Evolutionary conservation across 1,140 invertebrate genomes (phyloP), one percentile per base, ranked within the genome.

Genomic region (Tribolium madens): DNA sequence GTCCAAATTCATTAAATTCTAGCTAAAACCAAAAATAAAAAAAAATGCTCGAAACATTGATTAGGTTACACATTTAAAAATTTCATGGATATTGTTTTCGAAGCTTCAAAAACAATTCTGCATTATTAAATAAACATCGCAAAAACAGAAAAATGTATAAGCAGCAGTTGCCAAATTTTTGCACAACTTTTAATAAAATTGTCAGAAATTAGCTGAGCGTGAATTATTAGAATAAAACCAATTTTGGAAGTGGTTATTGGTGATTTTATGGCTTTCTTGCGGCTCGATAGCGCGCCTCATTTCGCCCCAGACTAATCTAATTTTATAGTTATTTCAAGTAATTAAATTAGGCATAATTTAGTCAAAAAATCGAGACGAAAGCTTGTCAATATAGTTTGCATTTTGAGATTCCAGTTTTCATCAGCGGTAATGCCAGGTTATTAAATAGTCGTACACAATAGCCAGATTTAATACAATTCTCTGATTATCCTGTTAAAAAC

Each of bases 271-370:
- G 36, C 15, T 13, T 50, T 17, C 13, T 50, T 50, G 21, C 6
- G 12, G 13, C 48, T 50, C 13, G 13, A 50, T 50, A 50, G 14
- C 48, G 48, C 48, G 48, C 13, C 13, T 50, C 48, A 50, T 50
- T 15, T 50, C 48, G 12, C 9, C 6, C 13, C 21, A 26, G 21
- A 26, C 21, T 26, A 26, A 26, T 26, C 21, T 26, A 26, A 26
- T 26, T 26, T 26, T 26, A 26, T 26, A 57, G 52, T 57, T 57
- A 57, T 21, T 57, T 57, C 3, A 18, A 57, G 15, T 57, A 57
- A 57, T 57, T 21, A 57, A 1, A 57, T 52, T 14, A 52, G 17
- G 3, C 13, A 47, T 2, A 47, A 47, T 50, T 50, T 50, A 1
- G 48, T 1, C 3, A 12, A 50, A 50, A 50, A 50, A 50, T 50